phyloP scores from a whole-genome alignment of 2,888 invertebrate species.

The Cheilosia vernalis region DNA sequence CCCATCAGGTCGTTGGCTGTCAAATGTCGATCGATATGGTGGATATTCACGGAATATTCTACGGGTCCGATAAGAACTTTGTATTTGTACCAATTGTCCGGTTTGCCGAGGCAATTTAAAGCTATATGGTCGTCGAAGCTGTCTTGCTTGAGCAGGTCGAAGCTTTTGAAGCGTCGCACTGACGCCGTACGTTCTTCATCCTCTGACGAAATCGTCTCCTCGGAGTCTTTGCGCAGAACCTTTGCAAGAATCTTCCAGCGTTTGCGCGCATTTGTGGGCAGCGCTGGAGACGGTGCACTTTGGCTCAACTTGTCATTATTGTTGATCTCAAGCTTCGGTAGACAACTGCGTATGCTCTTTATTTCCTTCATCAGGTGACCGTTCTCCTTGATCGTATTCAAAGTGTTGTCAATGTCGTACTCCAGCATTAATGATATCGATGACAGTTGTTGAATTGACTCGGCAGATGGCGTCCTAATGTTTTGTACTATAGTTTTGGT shows the following conservation, averaged over 20 bases:
- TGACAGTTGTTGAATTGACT: constrained; percentile 77
- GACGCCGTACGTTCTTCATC: constrained; percentile 84
- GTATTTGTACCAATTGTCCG: constrained; percentile 87
- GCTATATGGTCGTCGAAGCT: constrained; percentile 83
- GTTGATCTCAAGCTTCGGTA: constrained; percentile 67
- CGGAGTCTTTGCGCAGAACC: constrained; percentile 84
- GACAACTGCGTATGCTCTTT: constrained; percentile 36
- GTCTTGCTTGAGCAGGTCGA: constrained; percentile 85
- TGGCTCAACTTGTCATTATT: constrained; percentile 66
- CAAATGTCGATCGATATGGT: constrained; percentile 86
- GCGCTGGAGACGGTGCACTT: constrained; percentile 79
- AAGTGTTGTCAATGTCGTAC: constrained; percentile 83
- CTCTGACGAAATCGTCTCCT: constrained; percentile 81
- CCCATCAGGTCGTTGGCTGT: constrained; percentile 90
- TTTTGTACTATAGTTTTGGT: constrained; percentile 73
- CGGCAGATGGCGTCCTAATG: constrained; percentile 62
- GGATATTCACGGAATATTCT: constrained; percentile 85
- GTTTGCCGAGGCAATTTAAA: constrained; percentile 82
- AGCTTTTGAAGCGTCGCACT: constrained; percentile 86
- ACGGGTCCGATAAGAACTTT: constrained; percentile 83
- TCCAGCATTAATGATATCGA: constrained; percentile 82
- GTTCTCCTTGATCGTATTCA: constrained; percentile 82
- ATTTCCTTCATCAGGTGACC: constrained; percentile 76
- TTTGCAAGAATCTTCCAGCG: constrained; percentile 89
- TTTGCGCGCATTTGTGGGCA: constrained; percentile 85